phyloP scores from a whole-genome alignment of 2,113 vertebrate species.

The Ciconia boyciana region DNA sequence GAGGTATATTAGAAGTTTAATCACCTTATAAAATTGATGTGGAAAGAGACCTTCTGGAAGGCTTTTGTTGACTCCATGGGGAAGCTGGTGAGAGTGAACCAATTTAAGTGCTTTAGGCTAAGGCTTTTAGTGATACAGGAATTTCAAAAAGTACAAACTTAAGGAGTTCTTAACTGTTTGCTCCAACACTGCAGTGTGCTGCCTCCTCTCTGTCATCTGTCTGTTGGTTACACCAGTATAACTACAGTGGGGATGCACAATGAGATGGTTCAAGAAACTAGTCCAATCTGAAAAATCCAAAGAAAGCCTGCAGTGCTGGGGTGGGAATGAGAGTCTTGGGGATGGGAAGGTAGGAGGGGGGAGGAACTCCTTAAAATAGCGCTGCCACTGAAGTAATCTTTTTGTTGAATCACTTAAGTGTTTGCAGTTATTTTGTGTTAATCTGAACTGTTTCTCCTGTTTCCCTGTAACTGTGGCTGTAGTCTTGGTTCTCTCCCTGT shows the following conservation, averaged over 20 bases:
- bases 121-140: not conserved
- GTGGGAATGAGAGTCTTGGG: not conserved
- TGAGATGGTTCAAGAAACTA: not conserved
- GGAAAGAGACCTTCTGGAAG: not conserved
- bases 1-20: not conserved
- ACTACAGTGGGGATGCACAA: not conserved
- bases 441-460: not conserved
- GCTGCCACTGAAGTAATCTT: not conserved
- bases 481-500: not conserved
- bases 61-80: not conserved
- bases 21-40: not conserved
- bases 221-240: not conserved
- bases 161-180: not conserved
- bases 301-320: not conserved
- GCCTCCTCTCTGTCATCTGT: not conserved
- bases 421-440: not conserved
- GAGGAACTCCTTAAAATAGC: not conserved
- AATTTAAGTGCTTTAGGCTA: not conserved
- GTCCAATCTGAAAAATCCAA: not conserved
- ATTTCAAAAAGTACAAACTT: not conserved
- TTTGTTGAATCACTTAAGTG: not conserved
- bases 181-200: not conserved
- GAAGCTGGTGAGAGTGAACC: not conserved
- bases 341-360: not conserved
- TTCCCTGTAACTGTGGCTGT: not conserved